phyloP scores from a whole-genome alignment of 1,140 invertebrate genomes.

The Himalopsyche phryganea region DNA sequence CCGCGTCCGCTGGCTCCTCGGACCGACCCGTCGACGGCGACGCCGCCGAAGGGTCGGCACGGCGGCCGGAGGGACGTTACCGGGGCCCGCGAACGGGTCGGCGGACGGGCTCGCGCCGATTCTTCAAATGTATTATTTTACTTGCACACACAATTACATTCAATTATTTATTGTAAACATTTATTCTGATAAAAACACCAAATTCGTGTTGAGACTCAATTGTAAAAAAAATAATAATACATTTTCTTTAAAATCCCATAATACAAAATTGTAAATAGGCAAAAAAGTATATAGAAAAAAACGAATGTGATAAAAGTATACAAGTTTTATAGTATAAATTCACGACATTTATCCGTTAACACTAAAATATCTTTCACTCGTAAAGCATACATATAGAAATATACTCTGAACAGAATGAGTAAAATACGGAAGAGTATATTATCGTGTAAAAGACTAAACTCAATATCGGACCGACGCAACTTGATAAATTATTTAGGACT shows the following conservation, averaged over 20 bases:
- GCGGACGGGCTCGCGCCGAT: conserved; percentile 13
- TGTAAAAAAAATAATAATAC: conserved; percentile 35
- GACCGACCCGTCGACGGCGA: no score
- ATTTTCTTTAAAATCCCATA: conserved; percentile 32
- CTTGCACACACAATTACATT: conserved; percentile 35
- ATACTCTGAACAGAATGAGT: conserved; percentile 29
- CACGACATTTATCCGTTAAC: conserved; percentile 44
- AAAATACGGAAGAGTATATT: conserved; percentile 31
- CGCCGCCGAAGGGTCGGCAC: conserved; percentile 39
- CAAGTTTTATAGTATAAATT: conserved; percentile 54
- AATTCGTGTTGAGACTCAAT: conserved; percentile 35
- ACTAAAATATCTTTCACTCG: conserved; percentile 32
- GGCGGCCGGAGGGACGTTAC: conserved; percentile 47
- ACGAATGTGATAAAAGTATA: conserved; percentile 36
- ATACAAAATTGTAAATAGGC: conserved; percentile 34
- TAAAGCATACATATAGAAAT: conserved; percentile 34
- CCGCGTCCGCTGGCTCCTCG: no score
- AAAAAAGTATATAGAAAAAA: conserved; percentile 34
- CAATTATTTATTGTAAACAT: conserved; percentile 35
- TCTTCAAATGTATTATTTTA: conserved; percentile 28
- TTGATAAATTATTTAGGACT: conserved; percentile 54
- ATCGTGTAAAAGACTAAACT: conserved; percentile 33
- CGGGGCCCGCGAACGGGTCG: neutral
- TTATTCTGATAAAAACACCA: conserved; percentile 35
- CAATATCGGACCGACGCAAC: conserved; percentile 55